These are phyloP conservation scores for Stenodera caucasica DNA, from an alignment of 2,888 invertebrate species.

Conservation along the genomic window DNA sequence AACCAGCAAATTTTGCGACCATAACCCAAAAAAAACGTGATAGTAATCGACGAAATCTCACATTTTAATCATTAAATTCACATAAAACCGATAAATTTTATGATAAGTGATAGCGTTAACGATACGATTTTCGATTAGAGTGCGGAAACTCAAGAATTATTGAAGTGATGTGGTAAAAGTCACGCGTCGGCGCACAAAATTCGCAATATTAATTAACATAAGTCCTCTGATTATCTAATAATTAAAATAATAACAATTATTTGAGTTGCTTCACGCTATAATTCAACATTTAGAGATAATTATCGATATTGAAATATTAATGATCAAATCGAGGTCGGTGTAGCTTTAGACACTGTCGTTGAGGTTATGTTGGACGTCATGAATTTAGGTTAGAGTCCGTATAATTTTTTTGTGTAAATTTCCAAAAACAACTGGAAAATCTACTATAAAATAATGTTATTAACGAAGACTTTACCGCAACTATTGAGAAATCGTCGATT, in stretches of 20 bases:
- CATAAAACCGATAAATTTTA: no score
- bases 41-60: no score
- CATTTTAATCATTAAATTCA: no score
- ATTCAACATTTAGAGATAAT: no score
- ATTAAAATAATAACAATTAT: no score
- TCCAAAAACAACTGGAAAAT: conserved; percentile 9
- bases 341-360: background rate
- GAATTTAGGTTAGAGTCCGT: background rate
- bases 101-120: no score
- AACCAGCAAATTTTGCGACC: no score
- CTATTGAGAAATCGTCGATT: background rate
- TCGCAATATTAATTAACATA: background rate
- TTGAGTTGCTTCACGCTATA: no score
- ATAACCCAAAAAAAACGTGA: no score
- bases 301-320: background rate
- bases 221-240: background rate
- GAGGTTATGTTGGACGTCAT: conserved; percentile 9
- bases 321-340: background rate
- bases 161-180: background rate
- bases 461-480: background rate
- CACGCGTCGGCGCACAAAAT: background rate
- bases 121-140: no score
- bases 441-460: background rate
- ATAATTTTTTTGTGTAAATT: background rate
- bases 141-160: no score